Percentiles rank a stretch among this genome's conserved stretches.
Evolutionary conservation across 2,797 vertebrate species (phyloP).

Genomic region (Epinephelus awoara): DNA sequence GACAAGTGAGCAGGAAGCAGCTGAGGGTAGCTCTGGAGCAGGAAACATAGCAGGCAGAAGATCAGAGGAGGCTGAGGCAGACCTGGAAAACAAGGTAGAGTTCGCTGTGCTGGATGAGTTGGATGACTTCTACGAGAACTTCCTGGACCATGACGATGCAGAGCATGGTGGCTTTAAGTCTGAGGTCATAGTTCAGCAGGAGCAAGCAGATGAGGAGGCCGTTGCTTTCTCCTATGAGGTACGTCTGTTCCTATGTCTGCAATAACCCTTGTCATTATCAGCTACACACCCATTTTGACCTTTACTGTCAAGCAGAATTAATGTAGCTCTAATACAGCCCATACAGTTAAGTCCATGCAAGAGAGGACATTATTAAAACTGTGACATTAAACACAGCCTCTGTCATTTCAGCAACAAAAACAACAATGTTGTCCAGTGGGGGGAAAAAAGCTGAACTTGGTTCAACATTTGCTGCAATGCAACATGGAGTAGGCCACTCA

Average conservation of each 20-base stretch:
- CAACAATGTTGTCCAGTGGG: background rate
- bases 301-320: slow-evolving; percentile 6
- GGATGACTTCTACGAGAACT: slow-evolving; percentile 97
- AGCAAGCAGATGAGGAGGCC: slow-evolving; percentile 91
- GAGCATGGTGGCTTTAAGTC: slow-evolving; percentile 94
- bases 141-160: slow-evolving; percentile 93
- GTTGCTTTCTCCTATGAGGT: slow-evolving; percentile 95
- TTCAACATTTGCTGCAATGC: background rate
- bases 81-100: slow-evolving; percentile 98
- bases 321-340: background rate
- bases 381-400: background rate
- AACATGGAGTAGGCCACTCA: background rate
- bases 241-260: slow-evolving; percentile 71
- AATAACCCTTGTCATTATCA: slow-evolving; percentile 1
- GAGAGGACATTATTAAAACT: background rate
- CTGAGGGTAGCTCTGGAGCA: slow-evolving; percentile 83
- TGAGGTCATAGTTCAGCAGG: slow-evolving; percentile 94
- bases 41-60: slow-evolving; percentile 76
- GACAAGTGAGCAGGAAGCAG: slow-evolving; percentile 83
- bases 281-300: background rate
- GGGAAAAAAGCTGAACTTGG: background rate
- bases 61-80: slow-evolving; percentile 90
- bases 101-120: slow-evolving; percentile 98
- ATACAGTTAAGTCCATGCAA: slow-evolving; percentile 3
- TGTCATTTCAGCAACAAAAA: background rate